A percentile compares a stretch with the other conserved stretches of the same genome.
These are phyloP conservation scores for Tetraodon nigroviridis DNA, from an alignment of 2,113 vertebrate species.

Conservation along the genomic window DNA sequence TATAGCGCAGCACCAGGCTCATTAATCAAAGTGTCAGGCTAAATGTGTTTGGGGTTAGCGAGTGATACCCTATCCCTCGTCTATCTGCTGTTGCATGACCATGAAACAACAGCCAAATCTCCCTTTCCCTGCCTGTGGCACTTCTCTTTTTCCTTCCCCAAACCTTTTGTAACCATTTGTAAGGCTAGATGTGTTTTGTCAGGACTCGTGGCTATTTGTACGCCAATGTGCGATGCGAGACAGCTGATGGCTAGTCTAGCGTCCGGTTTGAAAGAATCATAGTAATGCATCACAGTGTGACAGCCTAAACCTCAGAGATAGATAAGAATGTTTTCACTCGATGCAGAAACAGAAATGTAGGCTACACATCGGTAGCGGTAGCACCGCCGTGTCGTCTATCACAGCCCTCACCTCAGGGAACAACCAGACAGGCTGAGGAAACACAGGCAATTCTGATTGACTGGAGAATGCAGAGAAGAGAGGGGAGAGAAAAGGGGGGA, in stretches of 20 bases:
- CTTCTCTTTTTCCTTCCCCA: conserved; percentile 12
- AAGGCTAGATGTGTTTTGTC: conserved; percentile 41
- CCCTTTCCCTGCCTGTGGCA: conserved; percentile 37
- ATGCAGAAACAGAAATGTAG: conserved; percentile 22
- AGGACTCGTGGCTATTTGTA: conserved; percentile 30
- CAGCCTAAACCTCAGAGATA: conserved; percentile 33
- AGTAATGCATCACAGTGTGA: conserved; percentile 56
- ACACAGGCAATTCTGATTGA: conserved; percentile 37
- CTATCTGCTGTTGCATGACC: conserved; percentile 68
- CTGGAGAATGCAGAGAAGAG: conserved; percentile 1
- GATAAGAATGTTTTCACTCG: conserved; percentile 41
- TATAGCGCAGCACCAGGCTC: conserved; percentile 74
- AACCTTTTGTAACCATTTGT: conserved; percentile 30
- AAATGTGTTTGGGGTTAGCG: conserved; percentile 85
- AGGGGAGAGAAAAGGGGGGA: conserved; percentile 9
- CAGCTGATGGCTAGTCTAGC: conserved; percentile 46
- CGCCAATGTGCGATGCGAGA: no score
- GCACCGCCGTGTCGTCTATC: conserved; percentile 49
- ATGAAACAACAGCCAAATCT: conserved; percentile 38
- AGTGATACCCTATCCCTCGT: conserved; percentile 82
- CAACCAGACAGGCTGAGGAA: conserved; percentile 39
- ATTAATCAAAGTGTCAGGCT: conserved; percentile 96
- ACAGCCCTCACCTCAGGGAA: conserved; percentile 30
- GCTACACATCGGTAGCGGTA: conserved; percentile 14
- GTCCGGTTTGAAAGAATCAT: conserved; percentile 61